Percentiles rank a stretch among this genome's conserved stretches.
Evolutionary conservation across 2,888 invertebrate genomes (phyloP).

Genomic region (Germaria angustata): DNA sequence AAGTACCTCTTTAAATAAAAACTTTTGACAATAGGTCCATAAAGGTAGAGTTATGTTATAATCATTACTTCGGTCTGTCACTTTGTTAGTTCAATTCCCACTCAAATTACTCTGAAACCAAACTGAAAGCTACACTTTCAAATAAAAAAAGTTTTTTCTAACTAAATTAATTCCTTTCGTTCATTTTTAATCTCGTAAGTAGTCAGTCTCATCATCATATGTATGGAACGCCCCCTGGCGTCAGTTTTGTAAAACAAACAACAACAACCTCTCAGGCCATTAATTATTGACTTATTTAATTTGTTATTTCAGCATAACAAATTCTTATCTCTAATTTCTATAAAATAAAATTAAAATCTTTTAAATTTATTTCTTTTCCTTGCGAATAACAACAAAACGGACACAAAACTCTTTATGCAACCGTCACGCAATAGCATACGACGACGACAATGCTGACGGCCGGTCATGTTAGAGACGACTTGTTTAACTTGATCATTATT

Average conservation of each 20-base stretch:
- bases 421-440: constrained; percentile 49
- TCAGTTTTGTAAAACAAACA: not conserved
- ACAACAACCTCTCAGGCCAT: not conserved
- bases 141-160: no score
- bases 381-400: not conserved
- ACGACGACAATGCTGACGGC: constrained; percentile 11
- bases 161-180: no score
- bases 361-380: constrained; percentile 33
- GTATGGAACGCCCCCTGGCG: not conserved
- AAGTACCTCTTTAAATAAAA: no score
- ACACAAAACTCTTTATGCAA: constrained; percentile 28
- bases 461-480: constrained; percentile 37
- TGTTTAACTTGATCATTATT: constrained; percentile 57
- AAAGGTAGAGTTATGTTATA: no score
- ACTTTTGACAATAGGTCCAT: no score
- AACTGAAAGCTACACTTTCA: no score
- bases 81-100: no score
- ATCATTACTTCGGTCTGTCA: no score
- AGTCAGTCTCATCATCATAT: not conserved
- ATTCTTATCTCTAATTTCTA: constrained; percentile 52
- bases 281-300: constrained; percentile 24
- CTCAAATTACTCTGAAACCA: no score
- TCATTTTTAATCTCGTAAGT: not conserved
- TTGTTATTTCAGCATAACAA: constrained; percentile 33
- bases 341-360: constrained; percentile 30